A percentile compares a stretch with the other conserved stretches of the same genome.
These are phyloP conservation scores for Hephaestus fuliginosus DNA, from an alignment of 2,797 vertebrate species.

Conservation along the genomic window DNA sequence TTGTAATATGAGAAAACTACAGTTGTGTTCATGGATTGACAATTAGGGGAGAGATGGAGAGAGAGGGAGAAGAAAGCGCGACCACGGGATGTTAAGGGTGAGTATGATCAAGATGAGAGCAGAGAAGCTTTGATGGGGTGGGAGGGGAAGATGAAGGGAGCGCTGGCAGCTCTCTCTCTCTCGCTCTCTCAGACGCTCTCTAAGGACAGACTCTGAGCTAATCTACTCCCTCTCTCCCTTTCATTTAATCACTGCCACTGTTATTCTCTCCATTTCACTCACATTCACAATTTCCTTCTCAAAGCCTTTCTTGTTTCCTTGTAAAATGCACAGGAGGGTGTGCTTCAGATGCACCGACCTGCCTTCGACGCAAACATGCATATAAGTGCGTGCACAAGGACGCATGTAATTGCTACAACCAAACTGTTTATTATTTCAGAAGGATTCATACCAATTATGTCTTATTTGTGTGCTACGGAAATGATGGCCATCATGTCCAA, in stretches of 20 bases:
- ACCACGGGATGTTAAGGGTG: conserved; percentile 46
- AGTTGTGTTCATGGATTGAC: conserved; percentile 54
- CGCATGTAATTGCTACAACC: neutral
- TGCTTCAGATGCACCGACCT: neutral
- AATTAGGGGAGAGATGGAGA: conserved; percentile 47
- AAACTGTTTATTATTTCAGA: neutral
- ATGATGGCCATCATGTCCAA: neutral
- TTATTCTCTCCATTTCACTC: conserved; percentile 62
- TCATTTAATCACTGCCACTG: conserved; percentile 74
- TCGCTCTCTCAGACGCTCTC: conserved; percentile 65
- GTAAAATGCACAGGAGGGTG: conserved; percentile 18
- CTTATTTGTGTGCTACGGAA: neutral
- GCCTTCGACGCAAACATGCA: conserved; percentile 2
- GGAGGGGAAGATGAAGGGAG: conserved; percentile 65
- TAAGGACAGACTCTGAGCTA: conserved; percentile 67
- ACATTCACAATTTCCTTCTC: conserved; percentile 43
- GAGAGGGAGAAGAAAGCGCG: conserved; percentile 33
- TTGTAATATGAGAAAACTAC: conserved; percentile 21
- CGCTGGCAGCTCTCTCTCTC: conserved; percentile 67
- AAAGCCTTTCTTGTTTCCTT: neutral
- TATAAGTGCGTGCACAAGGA: neutral
- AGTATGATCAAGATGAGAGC: conserved; percentile 70
- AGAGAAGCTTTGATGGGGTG: conserved; percentile 68
- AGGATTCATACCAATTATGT: neutral
- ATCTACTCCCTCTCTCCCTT: conserved; percentile 73